Conservation (phyloP, 2,888 invertebrate genomes). For the Lamellibrachia satsuma region DNA sequence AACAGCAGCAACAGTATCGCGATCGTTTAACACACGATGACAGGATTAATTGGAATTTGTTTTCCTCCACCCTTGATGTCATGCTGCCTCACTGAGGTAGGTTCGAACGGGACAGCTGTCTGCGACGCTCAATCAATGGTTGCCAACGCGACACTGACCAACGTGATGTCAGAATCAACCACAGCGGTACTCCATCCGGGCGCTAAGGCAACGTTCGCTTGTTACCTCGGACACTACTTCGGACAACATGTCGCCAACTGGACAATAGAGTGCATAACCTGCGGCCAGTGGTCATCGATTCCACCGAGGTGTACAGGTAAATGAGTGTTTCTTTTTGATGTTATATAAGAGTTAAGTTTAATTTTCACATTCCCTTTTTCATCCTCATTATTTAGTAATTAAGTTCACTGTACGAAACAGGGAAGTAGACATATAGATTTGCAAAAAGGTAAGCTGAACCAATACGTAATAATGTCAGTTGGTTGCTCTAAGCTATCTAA, state of each 20-base stretch:
- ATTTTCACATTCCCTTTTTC: background rate
- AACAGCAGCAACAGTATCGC: too few species aligned
- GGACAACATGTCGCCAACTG: background rate
- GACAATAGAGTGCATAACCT: background rate
- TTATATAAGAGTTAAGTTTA: background rate
- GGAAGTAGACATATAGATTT: too few species aligned
- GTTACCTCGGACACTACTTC: background rate
- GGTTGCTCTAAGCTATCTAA: too few species aligned
- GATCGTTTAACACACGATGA: too few species aligned
- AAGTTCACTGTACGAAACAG: too few species aligned
- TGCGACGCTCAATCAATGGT: background rate
- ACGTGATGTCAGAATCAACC: background rate
- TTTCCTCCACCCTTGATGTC: background rate
- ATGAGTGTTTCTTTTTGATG: background rate
- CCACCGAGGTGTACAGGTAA: background rate
- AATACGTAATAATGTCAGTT: too few species aligned
- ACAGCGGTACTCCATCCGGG: background rate
- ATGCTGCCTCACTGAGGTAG: background rate
- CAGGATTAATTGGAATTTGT: background rate
- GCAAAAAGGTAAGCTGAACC: too few species aligned
- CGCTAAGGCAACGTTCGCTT: background rate
- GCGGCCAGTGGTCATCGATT: background rate
- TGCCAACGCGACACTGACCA: background rate
- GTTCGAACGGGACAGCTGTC: background rate
- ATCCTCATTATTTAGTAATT: too few species aligned